Base-by-base conservation (phyloP, 2,797 vertebrate genomes). In the Anabas testudineus region DNA sequence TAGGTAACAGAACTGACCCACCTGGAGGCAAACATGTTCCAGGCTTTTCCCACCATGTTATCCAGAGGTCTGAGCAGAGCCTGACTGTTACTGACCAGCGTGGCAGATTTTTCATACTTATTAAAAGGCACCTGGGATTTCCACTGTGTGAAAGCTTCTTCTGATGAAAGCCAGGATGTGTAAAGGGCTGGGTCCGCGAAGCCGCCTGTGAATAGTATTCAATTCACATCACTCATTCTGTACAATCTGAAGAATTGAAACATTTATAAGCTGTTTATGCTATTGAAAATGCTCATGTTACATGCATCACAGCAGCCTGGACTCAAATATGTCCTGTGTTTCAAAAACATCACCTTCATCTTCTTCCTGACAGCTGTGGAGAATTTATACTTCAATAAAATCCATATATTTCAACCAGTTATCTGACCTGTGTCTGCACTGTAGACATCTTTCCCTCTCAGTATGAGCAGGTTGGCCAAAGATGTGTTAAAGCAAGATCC, bases 1-100 rank as follows among this genome's bases (percentile, higher is more conserved):
- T 41, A n/a, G 46, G 13, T 32, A 51, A 26, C 10, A 0, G 0
- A 10, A 19, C 9, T 19, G 32, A 64, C 96, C 95, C 94, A 99
- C 98, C 94, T 97, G 54, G 97, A 97, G n/a, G 97, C 96, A 88
- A 99, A 99, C 98, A 99, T 99, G 70, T 96, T 97, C 98, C 98
- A 99, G 2, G 97, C 98, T 87, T 96, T 99, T 57, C 94, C 94
- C 81, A 99, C 95, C 28, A 97, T 93, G 43, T 22, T 81, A 66
- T 99, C 94, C 39, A 99, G 90, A 21, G 97, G 96, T 64, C 91
- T 93, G 69, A 99, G 91, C 80, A 99, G 89, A 80, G 95, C 94
- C 86, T 99, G 96, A 78, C 96, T 98, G 57, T 99, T 99, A 85
- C 97, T 99, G 90, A 99, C 95, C 90, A 99, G 78, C 1, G 96